phyloP scores from a whole-genome alignment of 2,113 vertebrate genomes.

The Genyomyrus donnyi region DNA sequence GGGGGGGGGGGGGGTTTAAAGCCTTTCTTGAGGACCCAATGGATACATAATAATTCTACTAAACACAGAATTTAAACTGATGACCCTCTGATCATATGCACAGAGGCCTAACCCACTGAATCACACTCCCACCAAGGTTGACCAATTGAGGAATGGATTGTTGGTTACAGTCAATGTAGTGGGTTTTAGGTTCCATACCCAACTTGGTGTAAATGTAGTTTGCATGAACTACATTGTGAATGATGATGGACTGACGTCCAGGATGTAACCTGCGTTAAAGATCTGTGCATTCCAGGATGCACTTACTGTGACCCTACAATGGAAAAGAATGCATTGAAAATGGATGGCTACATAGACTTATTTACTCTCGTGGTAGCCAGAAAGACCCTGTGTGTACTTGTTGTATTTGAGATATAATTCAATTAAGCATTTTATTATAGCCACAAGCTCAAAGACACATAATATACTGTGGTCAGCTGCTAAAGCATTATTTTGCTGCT shows the following conservation, averaged over 20 bases:
- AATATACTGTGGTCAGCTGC: not conserved
- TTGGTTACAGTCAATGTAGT: not conserved
- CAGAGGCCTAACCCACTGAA: not conserved
- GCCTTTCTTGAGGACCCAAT: not conserved
- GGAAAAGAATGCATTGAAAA: not conserved
- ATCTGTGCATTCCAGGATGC: not conserved
- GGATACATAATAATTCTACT: not conserved
- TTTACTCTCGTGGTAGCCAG: not conserved
- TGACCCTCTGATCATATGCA: not conserved
- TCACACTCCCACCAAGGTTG: not conserved
- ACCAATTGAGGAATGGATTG: not conserved
- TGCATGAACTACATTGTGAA: not conserved
- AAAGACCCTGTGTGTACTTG: slow-evolving; percentile 9
- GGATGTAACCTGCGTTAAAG: not conserved
- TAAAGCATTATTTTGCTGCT: not conserved
- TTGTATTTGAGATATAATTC: not conserved
- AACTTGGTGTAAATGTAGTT: not conserved
- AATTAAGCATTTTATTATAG: not conserved
- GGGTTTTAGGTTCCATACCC: not conserved
- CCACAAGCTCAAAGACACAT: not conserved
- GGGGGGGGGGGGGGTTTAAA: not conserved
- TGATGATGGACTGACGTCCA: not conserved
- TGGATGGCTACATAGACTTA: not conserved
- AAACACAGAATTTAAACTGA: not conserved
- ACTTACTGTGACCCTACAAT: not conserved